Base-by-base conservation (phyloP, 2,888 invertebrate species). In the Erynnis tages region DNA sequence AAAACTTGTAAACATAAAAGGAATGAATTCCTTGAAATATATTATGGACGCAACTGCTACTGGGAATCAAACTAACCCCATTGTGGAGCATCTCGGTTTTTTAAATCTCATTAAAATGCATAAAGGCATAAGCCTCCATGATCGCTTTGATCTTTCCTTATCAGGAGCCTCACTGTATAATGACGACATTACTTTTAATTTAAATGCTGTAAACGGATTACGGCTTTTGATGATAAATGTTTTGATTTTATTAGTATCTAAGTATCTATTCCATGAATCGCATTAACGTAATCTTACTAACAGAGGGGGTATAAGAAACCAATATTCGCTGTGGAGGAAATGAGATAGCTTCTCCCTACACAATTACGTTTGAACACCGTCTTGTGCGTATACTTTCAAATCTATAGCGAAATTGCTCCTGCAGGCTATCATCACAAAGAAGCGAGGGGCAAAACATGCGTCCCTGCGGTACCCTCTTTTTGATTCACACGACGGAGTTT, bases 391-490 rank as follows among this genome's bases (percentile, higher is more conserved):
- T 55, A 54, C 59, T 61, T 63, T 61, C 63, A 77, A 79, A 80
- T 79, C 73, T 76, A 74, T 66, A 73, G 71, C 79, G 79, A 84
- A 87, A 85, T 84, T 86, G 77, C 77, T 73, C 73, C 81, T 75
- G 73, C 69, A 62, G 71, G 77, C 80, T 79, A 79, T 76, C 73
- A 76, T 78, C 75, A 67, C 62, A 71, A 72, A 65, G 63, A 66
- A 66, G 71, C 73, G 72, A 74, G 69, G 76, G 76, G 75, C 65
- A 64, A 68, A 66, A 63, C 79, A 83, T 77, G 78, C 71, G 79
- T 75, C 78, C 68, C 56, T 56, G 35, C 43, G 38, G 43, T 54
- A 56, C 55, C 50, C 46, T 49, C 53, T 54, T 25, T 32, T 6
- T n/a, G n/a, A n/a, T 19, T 27, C 2, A 30, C 34, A 14, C 41